Evolutionary conservation across 37 sponge, comb jelly and placozoan genomes (phyloP).

Genomic region (Crambe crambe): DNA sequence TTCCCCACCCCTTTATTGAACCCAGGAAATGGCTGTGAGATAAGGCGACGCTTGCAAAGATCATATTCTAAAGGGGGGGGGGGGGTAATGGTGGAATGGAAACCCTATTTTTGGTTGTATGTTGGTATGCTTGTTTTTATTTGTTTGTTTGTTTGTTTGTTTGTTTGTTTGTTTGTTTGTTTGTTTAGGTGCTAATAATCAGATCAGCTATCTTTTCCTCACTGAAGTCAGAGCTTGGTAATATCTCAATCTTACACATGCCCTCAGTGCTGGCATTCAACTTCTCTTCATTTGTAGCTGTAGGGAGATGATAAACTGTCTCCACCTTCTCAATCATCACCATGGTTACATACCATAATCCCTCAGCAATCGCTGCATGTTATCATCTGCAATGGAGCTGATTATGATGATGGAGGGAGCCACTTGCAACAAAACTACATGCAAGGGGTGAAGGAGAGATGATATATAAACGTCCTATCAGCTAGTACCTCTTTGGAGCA

Average conservation of each 20-base stretch:
- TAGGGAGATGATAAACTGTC: neutral
- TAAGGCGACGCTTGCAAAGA: slow-evolving; percentile 59
- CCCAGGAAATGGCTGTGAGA: slow-evolving; percentile 60
- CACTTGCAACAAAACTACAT: slow-evolving; percentile 71
- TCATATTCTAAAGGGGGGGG: slow-evolving; percentile 35
- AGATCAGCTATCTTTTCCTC: neutral
- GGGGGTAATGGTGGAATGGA: too few species aligned
- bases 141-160: too few species aligned
- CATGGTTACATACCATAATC: slow-evolving; percentile 39
- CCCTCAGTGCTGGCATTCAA: neutral
- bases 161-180: too few species aligned
- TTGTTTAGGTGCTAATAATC: neutral
- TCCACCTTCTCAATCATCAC: neutral
- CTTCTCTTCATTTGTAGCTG: neutral
- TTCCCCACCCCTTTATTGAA: slow-evolving; percentile 25
- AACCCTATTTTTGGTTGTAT: neutral
- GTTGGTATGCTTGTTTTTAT: too few species aligned
- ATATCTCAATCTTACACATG: slow-evolving; percentile 49
- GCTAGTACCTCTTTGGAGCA: slow-evolving; percentile 62
- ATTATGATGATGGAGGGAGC: slow-evolving; percentile 65
- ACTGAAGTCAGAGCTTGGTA: slow-evolving; percentile 84
- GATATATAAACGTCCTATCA: neutral
- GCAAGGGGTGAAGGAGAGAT: too few species aligned
- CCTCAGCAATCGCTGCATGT: slow-evolving; percentile 42
- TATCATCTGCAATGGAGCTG: slow-evolving; percentile 82